Base-by-base conservation (phyloP, 2,113 vertebrate species). In the Myxocyprinus asiaticus region DNA sequence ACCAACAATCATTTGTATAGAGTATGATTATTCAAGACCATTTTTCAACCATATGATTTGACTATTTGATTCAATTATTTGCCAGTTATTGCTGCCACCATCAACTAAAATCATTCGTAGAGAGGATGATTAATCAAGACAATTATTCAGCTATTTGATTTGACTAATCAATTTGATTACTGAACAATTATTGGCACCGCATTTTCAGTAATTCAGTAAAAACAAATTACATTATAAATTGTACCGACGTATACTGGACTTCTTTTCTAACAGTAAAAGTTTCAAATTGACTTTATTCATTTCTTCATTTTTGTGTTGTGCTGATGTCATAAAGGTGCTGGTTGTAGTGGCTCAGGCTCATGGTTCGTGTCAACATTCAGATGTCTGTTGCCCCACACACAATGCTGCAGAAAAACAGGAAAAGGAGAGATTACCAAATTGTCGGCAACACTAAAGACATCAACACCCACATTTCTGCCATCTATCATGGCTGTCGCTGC, bases 381-480 rank as follows among this genome's bases (percentile, higher is more conserved):
- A 91, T 11, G 50, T 71, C 67, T 88, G 83, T 75, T 82, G 80
- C 87, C 87, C 88, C 89, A 90, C 89, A 70, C 84, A 81, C 82
- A 80, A 69, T 83, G n/a, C 22, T 7, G 10, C 44, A 63, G 67
- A 79, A 64, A 87, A 90, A 88, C 86, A 88, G 84, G 81, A 88
- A 92, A 92, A 90, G 82, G 89, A 87, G 67, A 85, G 89, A 91
- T 89, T 84, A 90, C 87, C 90, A 93, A 93, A 93, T 94, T 91
- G 91, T 92, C 92, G 90, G 91, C 91, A 91, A 90, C 92, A 92
- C 92, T 93, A 93, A 93, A 92, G 90, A 93, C 92, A 92, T 93
- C 91, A 93, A 93, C 87, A 89, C 88, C 90, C 92, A 91, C 89
- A 91, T 90, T 91, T 91, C 84, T 88, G 90, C 91, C 91, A 93